Base-by-base conservation (phyloP, 2,888 invertebrate genomes). In the Troides helena region DNA sequence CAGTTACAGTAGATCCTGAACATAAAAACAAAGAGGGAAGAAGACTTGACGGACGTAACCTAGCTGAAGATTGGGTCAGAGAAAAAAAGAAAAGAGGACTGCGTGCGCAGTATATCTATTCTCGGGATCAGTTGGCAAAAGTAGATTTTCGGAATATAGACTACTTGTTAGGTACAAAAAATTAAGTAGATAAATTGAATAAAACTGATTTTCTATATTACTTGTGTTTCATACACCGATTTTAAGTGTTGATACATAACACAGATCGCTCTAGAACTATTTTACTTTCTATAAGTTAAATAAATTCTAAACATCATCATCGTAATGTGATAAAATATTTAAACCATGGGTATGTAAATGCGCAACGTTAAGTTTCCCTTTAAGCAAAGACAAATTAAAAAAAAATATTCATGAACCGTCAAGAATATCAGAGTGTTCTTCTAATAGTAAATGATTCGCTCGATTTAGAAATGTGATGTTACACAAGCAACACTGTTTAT, bases 21-120 rank as follows among this genome's bases (percentile, higher is more conserved):
- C 94, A 94, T 80, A 93, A 94, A 0, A 94, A 94, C 72, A 94
- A 95, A 72, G 95, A 95, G 81, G 96, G 96, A 0, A 92, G 96
- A 77, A 93, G 96, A 74, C 87, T 96, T 23, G 97, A 97, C 80
- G 96, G 96, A 0, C 90, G 96, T 72, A 96, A 97, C 85, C 93
- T 97, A 67, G 95, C 96, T 70, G 95, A 96, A 84, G 96, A 96
- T 82, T 97, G 97, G 97, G 93, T 95, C 0, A 89, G 95, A 75
- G 96, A 96, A 81, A 95, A 95, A 88, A 95, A 95, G 77, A 93
- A 95, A 73, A 90, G 95, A 70, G 93, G 94, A 62, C 85, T 95
- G n/a, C 89, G 94, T 74, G 95, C 95, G 1, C 94, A 95, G 80
- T 97, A 96, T 82, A 96, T 97, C 25, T 95, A 95, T 91, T 95